These are phyloP conservation scores for Gryon sp. DNA, from an alignment of 1,140 invertebrate genomes.

Conservation along the genomic window DNA sequence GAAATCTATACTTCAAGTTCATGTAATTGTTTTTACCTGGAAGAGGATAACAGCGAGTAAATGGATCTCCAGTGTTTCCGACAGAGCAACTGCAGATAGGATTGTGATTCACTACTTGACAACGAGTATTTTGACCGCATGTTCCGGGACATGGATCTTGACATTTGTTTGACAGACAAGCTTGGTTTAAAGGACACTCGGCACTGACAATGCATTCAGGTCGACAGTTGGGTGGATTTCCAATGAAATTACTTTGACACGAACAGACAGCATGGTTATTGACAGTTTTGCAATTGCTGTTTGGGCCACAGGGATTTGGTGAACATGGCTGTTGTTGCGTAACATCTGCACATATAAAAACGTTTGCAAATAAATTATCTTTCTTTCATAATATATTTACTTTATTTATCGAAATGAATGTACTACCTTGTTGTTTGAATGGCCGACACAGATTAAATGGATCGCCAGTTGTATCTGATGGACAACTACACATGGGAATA, in stretches of 20 bases:
- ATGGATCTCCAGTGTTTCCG: constrained; percentile 89
- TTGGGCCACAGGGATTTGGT: constrained; percentile 80
- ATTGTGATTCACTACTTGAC: constrained; percentile 85
- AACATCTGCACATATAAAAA: constrained; percentile 42
- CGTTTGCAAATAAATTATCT: no score
- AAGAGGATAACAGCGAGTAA: constrained; percentile 83
- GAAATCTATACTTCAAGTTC: constrained; percentile 3
- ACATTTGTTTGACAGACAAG: constrained; percentile 84
- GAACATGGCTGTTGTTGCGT: constrained; percentile 76
- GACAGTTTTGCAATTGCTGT: constrained; percentile 77
- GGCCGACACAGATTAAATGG: constrained; percentile 78
- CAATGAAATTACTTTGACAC: constrained; percentile 83
- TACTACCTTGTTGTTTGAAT: constrained; percentile 64
- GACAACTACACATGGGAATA: constrained; percentile 79
- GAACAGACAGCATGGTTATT: constrained; percentile 83
- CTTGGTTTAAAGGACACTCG: constrained; percentile 83
- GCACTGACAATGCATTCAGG: constrained; percentile 84
- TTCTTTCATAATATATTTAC: no score
- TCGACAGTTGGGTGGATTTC: constrained; percentile 83
- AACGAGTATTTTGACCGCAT: constrained; percentile 85
- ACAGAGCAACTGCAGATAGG: constrained; percentile 85
- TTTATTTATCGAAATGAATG: no score
- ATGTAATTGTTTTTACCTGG: constrained; percentile 79
- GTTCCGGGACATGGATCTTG: constrained; percentile 85
- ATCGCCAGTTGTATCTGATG: constrained; percentile 79